Conservation (phyloP, 2,113 vertebrate genomes). For the Ondatra zibethicus region DNA sequence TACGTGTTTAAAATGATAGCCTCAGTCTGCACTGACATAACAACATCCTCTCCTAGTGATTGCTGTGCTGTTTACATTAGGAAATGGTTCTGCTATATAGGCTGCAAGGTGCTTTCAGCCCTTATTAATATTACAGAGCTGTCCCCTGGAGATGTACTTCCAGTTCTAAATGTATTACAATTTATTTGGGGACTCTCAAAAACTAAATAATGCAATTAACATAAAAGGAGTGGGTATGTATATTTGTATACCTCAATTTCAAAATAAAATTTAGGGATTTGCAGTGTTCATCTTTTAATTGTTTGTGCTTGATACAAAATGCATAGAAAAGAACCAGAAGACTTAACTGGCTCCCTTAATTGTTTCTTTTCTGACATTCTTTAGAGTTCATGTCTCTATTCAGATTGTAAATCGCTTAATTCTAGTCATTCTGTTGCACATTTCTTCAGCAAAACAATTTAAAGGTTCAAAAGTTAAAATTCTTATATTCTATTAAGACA, state of each 20-base stretch:
- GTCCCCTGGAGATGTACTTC: neutral
- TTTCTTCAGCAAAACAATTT: neutral
- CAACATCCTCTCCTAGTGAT: neutral
- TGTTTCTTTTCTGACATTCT: neutral
- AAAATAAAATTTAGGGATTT: neutral
- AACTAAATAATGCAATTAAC: neutral
- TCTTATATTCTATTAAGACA: neutral
- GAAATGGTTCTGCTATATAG: conserved; percentile 24
- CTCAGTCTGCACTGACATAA: neutral
- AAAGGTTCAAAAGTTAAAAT: neutral
- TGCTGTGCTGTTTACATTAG: neutral
- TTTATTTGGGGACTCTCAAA: neutral
- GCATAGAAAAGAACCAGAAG: neutral
- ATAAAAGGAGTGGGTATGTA: neutral
- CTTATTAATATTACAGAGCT: neutral
- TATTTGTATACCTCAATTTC: neutral
- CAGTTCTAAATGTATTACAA: conserved; percentile 1
- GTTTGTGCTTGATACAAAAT: neutral
- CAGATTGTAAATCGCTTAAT: neutral
- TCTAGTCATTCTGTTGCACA: neutral
- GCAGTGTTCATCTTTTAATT: neutral
- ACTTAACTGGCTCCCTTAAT: neutral
- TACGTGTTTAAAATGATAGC: conserved; percentile 57
- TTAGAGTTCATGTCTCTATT: neutral
- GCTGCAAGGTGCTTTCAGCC: conserved; percentile 41